These are phyloP conservation scores for Alloscopus bannaensis DNA, from an alignment of 2,888 invertebrate genomes.

Conservation along the genomic window DNA sequence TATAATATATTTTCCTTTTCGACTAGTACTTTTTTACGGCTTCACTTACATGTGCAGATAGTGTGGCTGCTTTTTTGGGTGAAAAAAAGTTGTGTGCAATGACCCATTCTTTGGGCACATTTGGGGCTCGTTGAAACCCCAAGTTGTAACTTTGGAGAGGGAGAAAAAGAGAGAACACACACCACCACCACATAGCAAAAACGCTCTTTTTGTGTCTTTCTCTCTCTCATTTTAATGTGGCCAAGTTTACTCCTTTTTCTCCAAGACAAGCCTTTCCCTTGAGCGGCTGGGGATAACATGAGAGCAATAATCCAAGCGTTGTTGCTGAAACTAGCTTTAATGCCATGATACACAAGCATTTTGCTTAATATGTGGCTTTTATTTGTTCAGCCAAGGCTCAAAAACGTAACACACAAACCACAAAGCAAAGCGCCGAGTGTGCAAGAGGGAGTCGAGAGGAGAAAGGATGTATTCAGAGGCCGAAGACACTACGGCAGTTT, in stretches of 20 bases:
- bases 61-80: no score
- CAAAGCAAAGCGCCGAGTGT: slow-evolving; percentile 21
- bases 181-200: no score
- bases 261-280: background rate
- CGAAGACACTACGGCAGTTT: no score
- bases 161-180: no score
- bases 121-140: slow-evolving; percentile 12
- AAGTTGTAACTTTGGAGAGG: no score
- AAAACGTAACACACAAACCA: slow-evolving; percentile 14
- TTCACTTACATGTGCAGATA: no score
- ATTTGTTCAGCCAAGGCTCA: slow-evolving; percentile 40
- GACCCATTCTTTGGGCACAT: slow-evolving; percentile 40
- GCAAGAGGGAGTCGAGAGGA: background rate
- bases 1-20: no score
- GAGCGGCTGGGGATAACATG: background rate
- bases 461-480: no score
- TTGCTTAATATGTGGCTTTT: slow-evolving; percentile 44
- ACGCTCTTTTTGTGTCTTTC: background rate
- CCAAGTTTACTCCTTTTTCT: background rate
- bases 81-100: slow-evolving; percentile 38
- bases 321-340: slow-evolving; percentile 3
- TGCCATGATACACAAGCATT: slow-evolving; percentile 31
- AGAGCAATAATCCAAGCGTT: slow-evolving; percentile 23
- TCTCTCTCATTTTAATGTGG: no score
- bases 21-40: no score